A percentile compares a stretch with the other conserved stretches of the same genome.
Conservation (phyloP, 30 jellyfish, hydroid and myxozoan species). For the Catostylus mosaicus region DNA sequence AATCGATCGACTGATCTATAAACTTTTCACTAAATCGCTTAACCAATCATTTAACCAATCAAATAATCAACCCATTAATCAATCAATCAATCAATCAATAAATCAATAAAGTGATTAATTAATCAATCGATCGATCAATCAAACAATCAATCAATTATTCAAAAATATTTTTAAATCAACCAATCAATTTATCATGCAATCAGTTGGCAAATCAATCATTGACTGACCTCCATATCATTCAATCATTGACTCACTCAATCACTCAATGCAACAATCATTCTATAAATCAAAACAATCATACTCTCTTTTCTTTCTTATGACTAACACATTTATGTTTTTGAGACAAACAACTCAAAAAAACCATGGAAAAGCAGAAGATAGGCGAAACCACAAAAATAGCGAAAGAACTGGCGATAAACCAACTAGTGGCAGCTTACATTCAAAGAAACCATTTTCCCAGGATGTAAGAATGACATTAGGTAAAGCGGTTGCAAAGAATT, state of each 20-base stretch:
- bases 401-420: neutral
- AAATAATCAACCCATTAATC: neutral
- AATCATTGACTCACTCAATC: neutral
- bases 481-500: too few species aligned
- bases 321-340: neutral
- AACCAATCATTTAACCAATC: neutral
- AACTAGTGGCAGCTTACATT: neutral
- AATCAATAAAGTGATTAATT: neutral
- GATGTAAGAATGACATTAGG: neutral
- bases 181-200: neutral
- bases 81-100: neutral
- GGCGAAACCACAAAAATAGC: conserved; percentile 6
- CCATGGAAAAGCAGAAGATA: too few species aligned
- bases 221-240: too few species aligned
- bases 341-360: neutral
- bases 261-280: neutral
- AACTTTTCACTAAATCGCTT: neutral
- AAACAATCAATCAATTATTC: neutral
- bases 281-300: too few species aligned
- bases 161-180: too few species aligned
- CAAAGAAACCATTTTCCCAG: neutral
- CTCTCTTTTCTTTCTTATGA: neutral
- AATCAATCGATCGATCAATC: neutral
- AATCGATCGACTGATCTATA: neutral
- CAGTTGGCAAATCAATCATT: neutral